Evolutionary conservation across 2,888 invertebrate species (phyloP), one percentile per base, ranked within the genome.

Genomic region (Acanthosepion esculentum): DNA sequence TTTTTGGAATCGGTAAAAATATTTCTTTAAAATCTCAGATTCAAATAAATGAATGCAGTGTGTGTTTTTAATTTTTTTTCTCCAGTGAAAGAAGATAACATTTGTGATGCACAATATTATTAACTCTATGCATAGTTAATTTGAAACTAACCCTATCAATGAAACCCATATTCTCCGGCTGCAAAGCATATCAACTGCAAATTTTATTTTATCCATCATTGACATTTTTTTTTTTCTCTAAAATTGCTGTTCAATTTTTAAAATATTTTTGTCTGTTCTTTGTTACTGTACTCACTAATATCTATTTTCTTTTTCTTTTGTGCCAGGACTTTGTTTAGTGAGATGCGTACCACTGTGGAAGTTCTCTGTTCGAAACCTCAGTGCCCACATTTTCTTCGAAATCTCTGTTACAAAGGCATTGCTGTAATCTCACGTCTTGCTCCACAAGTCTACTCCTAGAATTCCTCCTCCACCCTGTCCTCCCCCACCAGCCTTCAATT

Each of bases 371-470:
- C 97, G 95, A 98, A 98, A 95, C 98, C 98, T 48, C 98, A 98
- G 92, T 98, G 98, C 96, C 99, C 99, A 2, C 97, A 95, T 29
- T 95, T 98, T 91, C 96, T 99, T 33, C 98, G 98, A 95, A 98
- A 98, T 96, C 97, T 98, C 50, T 97, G 98, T 48, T 97, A 98
- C 94, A 97, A 98, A 95, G 98, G 98, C 95, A 98, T 99, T 94
- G 98, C 98, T 94, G 98, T 99, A 95, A 98, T 98, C 91, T 98
- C 98, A 96, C 98, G 98, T 96, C 98, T 99, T 97, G 98, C 99
- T 94, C 99, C 99, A 18, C 95, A 95, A 64, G 55, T 59, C 20
- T 29, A 55, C 29, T 94, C 94, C 6, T 93, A 93, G 53, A 33
- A n/a, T 33, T 15, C n/a, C 78, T 15, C n/a, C 78, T 78, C 78